Evolutionary conservation across 2,888 invertebrate genomes (phyloP), one percentile per base, ranked within the genome.

Genomic region (Drosophila koepferae): DNA sequence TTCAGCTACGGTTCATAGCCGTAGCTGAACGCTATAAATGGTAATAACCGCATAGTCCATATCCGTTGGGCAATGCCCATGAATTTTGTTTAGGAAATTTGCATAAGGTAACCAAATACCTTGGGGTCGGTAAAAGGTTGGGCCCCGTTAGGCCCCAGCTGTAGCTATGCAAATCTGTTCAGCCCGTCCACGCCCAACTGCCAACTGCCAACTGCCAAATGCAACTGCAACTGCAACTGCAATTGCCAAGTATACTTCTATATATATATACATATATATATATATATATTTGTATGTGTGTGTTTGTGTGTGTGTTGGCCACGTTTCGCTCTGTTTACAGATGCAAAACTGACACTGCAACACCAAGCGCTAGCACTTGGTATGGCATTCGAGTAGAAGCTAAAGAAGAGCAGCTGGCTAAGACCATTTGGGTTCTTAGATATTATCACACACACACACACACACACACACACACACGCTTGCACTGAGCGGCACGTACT

Each of bases 291-390:
- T 48, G 2, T n/a, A 0, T 48, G 2, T 48, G 48, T 44, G 60
- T 31, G 38, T 46, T 41, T 53, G 67, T 63, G 51, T 74, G 43
- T 41, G 40, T 58, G 23, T 59, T 72, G 59, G 59, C 51, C 55
- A 60, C 69, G 73, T 73, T 77, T 59, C 67, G 78, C 87, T 84
- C 87, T 86, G 89, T 86, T 86, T 86, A 81, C 78, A 72, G 67
- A 84, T 75, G 70, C 86, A 86, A 80, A 72, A 84, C 81, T 86
- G 85, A 85, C 85, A 85, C 86, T 77, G 84, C 84, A 77, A 79
- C 79, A 71, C 77, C 79, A 64, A 60, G 56, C 59, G 40, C 56
- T 75, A 72, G 49, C 76, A 80, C 77, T 79, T 75, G 66, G 63
- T 31, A 46, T 71, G 56, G 60, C 63, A 31, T 69, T 10, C 49